Percentiles rank a stretch among this genome's conserved stretches.
Evolutionary conservation across 2,113 vertebrate genomes (phyloP).

Genomic region (Silurus meridionalis): DNA sequence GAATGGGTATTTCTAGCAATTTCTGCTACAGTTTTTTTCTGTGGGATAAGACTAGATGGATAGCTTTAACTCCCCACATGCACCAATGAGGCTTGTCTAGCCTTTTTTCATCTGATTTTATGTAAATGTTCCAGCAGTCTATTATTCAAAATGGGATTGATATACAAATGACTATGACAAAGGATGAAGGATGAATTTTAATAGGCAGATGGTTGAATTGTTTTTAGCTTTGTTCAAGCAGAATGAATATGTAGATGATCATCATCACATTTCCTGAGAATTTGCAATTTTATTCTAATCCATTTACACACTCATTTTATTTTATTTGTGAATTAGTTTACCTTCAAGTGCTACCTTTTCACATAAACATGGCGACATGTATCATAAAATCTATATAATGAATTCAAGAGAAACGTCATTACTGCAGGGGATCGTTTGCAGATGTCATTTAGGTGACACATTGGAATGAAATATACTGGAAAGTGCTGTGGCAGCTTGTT

Average conservation of each 20-base stretch:
- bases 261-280: slow-evolving; percentile 10
- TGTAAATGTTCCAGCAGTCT: not conserved
- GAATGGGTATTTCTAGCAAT: too few species aligned
- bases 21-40: too few species aligned
- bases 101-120: not conserved
- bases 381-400: slow-evolving; percentile 18
- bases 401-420: slow-evolving; percentile 16
- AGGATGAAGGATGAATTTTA: slow-evolving; percentile 17
- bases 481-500: slow-evolving; percentile 25
- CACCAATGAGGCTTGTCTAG: not conserved
- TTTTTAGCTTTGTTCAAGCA: not conserved
- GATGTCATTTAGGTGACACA: slow-evolving; percentile 1
- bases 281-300: not conserved
- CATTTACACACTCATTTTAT: not conserved
- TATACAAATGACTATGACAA: not conserved
- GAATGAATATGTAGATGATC: not conserved
- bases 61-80: too few species aligned
- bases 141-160: not conserved
- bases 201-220: slow-evolving; percentile 18
- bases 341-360: slow-evolving; percentile 10
- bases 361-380: not conserved
- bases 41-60: too few species aligned
- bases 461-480: slow-evolving; percentile 31
- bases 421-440: slow-evolving; percentile 1
- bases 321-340: not conserved